Base-by-base conservation (phyloP, 1,140 invertebrate genomes). In the Rhagoletis zephyria region DNA sequence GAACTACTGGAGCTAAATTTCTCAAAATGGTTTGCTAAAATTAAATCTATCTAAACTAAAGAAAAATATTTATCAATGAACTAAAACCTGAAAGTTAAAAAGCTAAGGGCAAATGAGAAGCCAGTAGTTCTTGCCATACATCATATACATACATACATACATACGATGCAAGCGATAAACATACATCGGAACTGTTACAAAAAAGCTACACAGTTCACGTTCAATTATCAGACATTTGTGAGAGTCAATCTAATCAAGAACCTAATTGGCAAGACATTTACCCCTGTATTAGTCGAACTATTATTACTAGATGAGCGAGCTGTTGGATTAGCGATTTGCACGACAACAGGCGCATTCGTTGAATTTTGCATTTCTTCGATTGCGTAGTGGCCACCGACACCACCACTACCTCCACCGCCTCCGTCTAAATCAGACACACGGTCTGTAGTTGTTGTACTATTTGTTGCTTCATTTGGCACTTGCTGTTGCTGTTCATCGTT, bases 71-170 rank as follows among this genome's bases (percentile, higher is more conserved):
- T 30, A 30, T 30, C 30, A 30, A 30, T 30, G 2, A 56, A 56
- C 51, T 56, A 56, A 56, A 56, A 10, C 51, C n/a, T 7, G 42
- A 48, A 74, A 40, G 48, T 74, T 64, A 74, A 42, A 16, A 9
- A 81, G 5, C 12, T 81, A 81, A 19, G 74, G 74, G 74, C 45
- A 81, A 81, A 81, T 81, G 74, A 51, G 74, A 81, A 81, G 56
- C 74, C 74, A 81, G 56, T 81, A 59, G 48, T 81, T 81, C 74
- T n/a, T n/a, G n/a, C n/a, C n/a, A n/a, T n/a, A n/a, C n/a, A n/a
- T n/a, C n/a, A n/a, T n/a, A n/a, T n/a, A n/a, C n/a, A n/a, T n/a
- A n/a, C n/a, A n/a, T n/a, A n/a, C n/a, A n/a, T n/a, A n/a, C n/a
- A n/a, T n/a, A n/a, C n/a, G n/a, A n/a, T n/a, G n/a, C n/a, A 63